Conservation (phyloP, 2,797 vertebrate genomes). For the Gila robusta region DNA sequence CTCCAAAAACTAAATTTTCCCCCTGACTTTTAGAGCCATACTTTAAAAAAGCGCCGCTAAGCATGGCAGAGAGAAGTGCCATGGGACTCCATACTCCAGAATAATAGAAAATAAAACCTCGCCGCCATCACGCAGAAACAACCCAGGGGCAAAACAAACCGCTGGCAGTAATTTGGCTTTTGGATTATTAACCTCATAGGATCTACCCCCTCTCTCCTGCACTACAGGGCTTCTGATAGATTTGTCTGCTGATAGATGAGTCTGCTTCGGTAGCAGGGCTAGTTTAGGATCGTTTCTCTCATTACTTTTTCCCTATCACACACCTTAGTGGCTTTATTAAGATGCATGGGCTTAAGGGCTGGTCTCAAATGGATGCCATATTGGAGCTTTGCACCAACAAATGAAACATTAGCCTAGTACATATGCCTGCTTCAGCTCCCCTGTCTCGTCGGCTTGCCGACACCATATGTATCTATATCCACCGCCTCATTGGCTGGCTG, state of each 20-base stretch:
- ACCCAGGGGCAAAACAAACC: constrained; percentile 48
- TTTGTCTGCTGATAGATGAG: constrained; percentile 45
- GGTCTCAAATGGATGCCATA: constrained; percentile 36
- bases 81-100: constrained; percentile 40
- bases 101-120: constrained; percentile 49
- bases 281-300: constrained; percentile 4
- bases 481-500: constrained; percentile 39
- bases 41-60: constrained; percentile 3
- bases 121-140: constrained; percentile 28
- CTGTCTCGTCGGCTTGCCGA: constrained; percentile 22
- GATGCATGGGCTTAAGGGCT: constrained; percentile 42
- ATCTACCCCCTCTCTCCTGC: constrained; percentile 15
- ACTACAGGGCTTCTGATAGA: constrained; percentile 31
- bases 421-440: constrained; percentile 35
- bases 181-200: constrained; percentile 47
- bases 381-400: constrained; percentile 52
- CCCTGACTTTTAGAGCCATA: constrained; percentile 16
- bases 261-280: not conserved
- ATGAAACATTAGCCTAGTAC: constrained; percentile 48
- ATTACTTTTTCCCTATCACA: constrained; percentile 42
- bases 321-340: constrained; percentile 51
- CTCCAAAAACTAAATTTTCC: constrained; percentile 13
- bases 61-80: constrained; percentile 32
- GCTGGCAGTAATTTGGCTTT: constrained; percentile 45
- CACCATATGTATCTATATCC: constrained; percentile 47